Base-by-base conservation (phyloP, 2,797 vertebrate species). In the Karalla daura region DNA sequence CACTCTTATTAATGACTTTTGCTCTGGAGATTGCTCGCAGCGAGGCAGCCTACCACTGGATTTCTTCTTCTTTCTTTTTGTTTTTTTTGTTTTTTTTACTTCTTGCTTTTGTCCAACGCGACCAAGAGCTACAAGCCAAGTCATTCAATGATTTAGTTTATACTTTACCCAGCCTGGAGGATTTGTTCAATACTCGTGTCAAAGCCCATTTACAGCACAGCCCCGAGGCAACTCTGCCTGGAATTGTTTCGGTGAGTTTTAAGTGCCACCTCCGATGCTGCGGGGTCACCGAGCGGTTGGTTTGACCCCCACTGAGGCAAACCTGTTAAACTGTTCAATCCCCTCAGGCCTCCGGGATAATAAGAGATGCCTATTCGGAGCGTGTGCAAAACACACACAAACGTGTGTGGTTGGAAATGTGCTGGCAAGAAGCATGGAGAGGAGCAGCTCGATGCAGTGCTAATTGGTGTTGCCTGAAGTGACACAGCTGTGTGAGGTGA, bases 321-420 rank as follows among this genome's bases (percentile, higher is more conserved):
- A 64, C n/a, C 23, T 10, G 35, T 25, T 74, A 23, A 64, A 71
- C 43, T 24, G 33, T 56, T 77, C 30, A 58, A 37, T 77, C 46
- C 69, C n/a, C 63, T 59, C 39, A 27, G 71, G 75, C 61, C 49
- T 61, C 37, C 71, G 51, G 61, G 63, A 58, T 68, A 76, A 84
- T 49, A 65, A 76, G 36, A 76, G 79, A 54, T 45, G 46, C 54
- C 70, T 81, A 84, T 88, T 79, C 83, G 40, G 55, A 55, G 55
- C 32, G 27, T 24, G 50, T 61, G 53, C 15, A 83, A 63, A n/a
- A n/a, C n/a, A n/a, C n/a, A 56, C 59, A 56, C 40, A 70, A 15
- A 24, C 37, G 50, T 17, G 61, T 51, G 58, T 33, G 55, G 20
- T 28, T 24, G 20, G 27, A 41, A 1, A 17, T 33, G 45, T 41